Conservation (phyloP, 2,113 vertebrate species). For the Trichechus manatus region DNA sequence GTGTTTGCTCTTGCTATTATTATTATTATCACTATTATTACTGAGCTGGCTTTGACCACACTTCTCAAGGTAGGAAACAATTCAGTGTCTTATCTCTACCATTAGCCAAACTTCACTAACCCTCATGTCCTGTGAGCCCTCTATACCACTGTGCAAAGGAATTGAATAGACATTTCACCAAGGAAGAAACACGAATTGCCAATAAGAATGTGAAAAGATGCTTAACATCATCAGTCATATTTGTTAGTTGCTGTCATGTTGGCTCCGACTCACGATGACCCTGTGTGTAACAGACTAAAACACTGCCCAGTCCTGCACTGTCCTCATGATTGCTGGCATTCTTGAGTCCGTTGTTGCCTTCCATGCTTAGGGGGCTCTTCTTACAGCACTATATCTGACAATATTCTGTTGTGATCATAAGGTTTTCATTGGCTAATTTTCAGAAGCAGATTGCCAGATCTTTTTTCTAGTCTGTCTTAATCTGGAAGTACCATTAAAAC, state of each 20-base stretch:
- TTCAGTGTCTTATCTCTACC: background rate
- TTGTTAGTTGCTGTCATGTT: background rate
- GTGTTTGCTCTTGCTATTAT: background rate
- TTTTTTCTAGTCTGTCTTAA: no score
- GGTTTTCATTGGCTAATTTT: no score
- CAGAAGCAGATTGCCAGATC: no score
- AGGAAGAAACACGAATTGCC: background rate
- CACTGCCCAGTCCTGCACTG: background rate
- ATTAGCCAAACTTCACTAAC: background rate
- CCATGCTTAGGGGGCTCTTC: background rate
- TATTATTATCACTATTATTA: background rate
- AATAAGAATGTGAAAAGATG: background rate
- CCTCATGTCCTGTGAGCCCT: background rate
- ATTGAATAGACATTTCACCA: background rate
- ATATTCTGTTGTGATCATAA: no score
- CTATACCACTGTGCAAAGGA: background rate
- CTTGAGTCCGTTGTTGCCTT: background rate
- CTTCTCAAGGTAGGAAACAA: background rate
- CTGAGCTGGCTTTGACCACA: background rate
- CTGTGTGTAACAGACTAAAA: background rate
- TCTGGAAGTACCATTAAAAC: no score
- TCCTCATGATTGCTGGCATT: no score
- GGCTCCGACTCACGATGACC: background rate
- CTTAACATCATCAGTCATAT: background rate
- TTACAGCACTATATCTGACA: background rate